phyloP scores from a whole-genome alignment of 2,888 invertebrate species.

The Lasioglossum malachurum region DNA sequence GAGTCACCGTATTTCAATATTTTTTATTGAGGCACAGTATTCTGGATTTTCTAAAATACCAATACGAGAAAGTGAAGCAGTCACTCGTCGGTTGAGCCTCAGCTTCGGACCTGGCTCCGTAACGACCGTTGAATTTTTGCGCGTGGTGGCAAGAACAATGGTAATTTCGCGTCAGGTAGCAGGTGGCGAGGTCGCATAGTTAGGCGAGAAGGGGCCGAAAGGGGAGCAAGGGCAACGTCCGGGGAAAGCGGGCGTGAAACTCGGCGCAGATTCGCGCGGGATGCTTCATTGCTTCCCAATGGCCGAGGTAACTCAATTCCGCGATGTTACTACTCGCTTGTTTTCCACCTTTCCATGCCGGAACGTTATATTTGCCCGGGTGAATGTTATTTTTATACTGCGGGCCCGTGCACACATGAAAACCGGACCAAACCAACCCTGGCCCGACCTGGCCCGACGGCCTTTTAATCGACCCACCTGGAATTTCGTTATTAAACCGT shows the following conservation, averaged over 20 bases:
- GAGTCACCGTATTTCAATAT: too few species aligned
- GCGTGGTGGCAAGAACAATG: slow-evolving; percentile 16
- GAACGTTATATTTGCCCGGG: slow-evolving; percentile 27
- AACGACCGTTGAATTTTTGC: slow-evolving; percentile 1
- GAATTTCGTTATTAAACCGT: slow-evolving; percentile 48
- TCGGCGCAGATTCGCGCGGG: slow-evolving; percentile 48
- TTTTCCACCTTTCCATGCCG: not conserved
- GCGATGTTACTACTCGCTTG: slow-evolving; percentile 31
- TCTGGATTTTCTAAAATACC: too few species aligned
- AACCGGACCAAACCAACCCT: not conserved
- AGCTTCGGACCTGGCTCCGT: not conserved
- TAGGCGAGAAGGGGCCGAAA: slow-evolving; percentile 16
- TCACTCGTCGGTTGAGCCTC: not conserved
- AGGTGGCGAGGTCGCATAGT: slow-evolving; percentile 8
- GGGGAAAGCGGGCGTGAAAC: slow-evolving; percentile 37
- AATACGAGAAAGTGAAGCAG: too few species aligned
- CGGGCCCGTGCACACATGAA: not conserved
- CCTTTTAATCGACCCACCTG: slow-evolving; percentile 34
- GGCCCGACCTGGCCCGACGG: not conserved
- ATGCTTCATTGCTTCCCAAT: slow-evolving; percentile 65
- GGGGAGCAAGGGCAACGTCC: slow-evolving; percentile 17
- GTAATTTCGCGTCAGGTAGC: slow-evolving; percentile 27
- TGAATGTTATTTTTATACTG: slow-evolving; percentile 41
- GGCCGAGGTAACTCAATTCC: slow-evolving; percentile 58
- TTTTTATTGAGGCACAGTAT: too few species aligned